Evolutionary conservation across 2,888 invertebrate genomes (phyloP).

Genomic region (Tetragonula carbonaria): DNA sequence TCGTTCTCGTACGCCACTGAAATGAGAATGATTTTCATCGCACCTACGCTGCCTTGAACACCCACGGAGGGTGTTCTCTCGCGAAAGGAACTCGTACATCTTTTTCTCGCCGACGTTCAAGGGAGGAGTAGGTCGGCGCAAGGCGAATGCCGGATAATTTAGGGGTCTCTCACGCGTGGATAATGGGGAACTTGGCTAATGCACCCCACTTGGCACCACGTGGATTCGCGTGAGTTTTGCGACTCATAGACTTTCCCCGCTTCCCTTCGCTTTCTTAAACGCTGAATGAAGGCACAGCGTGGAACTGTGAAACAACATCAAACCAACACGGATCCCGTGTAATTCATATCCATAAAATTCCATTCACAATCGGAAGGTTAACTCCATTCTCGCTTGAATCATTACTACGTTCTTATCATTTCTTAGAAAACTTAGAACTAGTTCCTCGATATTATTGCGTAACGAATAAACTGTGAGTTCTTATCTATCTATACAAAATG

Average conservation of each 20-base stretch:
- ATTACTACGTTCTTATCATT: background rate
- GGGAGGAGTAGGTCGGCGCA: slow-evolving; percentile 70
- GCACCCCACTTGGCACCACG: slow-evolving; percentile 82
- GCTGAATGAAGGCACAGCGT: slow-evolving; percentile 21
- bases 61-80: slow-evolving; percentile 62
- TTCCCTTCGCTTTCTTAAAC: slow-evolving; percentile 36
- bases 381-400: background rate
- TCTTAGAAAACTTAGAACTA: background rate
- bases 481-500: too few relatives aligned
- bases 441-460: background rate
- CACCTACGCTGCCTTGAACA: slow-evolving; percentile 53
- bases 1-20: slow-evolving; percentile 8
- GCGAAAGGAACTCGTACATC: slow-evolving; percentile 78
- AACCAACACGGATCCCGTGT: background rate
- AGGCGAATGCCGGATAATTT: slow-evolving; percentile 81
- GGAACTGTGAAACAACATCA: background rate
- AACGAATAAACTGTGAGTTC: too few relatives aligned
- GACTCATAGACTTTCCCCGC: slow-evolving; percentile 46
- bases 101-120: slow-evolving; percentile 80
- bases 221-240: slow-evolving; percentile 76
- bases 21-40: slow-evolving; percentile 63
- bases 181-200: slow-evolving; percentile 83
- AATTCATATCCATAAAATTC: background rate
- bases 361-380: background rate
- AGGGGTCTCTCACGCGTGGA: slow-evolving; percentile 83